Conservation (phyloP, 2,113 vertebrate genomes). For the Aldabrachelys gigantea region DNA sequence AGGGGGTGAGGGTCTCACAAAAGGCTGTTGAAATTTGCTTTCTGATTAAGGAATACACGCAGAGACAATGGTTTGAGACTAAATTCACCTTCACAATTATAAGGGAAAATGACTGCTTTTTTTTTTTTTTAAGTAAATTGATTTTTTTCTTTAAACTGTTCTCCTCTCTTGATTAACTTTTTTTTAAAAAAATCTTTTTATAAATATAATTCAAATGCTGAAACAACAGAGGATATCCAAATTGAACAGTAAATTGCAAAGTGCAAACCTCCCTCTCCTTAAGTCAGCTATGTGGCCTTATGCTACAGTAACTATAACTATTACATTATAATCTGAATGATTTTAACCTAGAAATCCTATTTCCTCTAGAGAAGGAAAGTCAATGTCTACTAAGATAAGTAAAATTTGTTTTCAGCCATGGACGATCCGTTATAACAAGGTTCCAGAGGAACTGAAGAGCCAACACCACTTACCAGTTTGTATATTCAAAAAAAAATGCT, state of each 20-base stretch:
- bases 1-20: accelerated
- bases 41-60: neutral
- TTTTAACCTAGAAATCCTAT: slow-evolving; percentile 51
- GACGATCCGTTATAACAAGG: slow-evolving; percentile 34
- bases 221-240: neutral
- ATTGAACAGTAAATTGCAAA: neutral
- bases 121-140: neutral
- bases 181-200: neutral
- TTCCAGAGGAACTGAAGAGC: slow-evolving; percentile 43
- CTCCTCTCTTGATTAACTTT: neutral
- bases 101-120: neutral
- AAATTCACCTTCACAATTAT: neutral
- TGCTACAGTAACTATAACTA: neutral
- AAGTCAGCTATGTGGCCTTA: neutral
- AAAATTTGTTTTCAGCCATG: slow-evolving; percentile 53
- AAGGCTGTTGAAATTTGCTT: slow-evolving; percentile 30
- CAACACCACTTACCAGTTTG: slow-evolving; percentile 48
- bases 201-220: slow-evolving; percentile 4
- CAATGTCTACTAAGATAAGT: slow-evolving; percentile 56
- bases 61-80: neutral
- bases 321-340: neutral
- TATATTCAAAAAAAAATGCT: slow-evolving; percentile 56
- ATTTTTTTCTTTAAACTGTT: neutral
- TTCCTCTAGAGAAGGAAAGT: slow-evolving; percentile 67
- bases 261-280: neutral